These are phyloP conservation scores for Melipona quadrifasciata DNA, from an alignment of 1,140 invertebrate genomes.

Conservation along the genomic window DNA sequence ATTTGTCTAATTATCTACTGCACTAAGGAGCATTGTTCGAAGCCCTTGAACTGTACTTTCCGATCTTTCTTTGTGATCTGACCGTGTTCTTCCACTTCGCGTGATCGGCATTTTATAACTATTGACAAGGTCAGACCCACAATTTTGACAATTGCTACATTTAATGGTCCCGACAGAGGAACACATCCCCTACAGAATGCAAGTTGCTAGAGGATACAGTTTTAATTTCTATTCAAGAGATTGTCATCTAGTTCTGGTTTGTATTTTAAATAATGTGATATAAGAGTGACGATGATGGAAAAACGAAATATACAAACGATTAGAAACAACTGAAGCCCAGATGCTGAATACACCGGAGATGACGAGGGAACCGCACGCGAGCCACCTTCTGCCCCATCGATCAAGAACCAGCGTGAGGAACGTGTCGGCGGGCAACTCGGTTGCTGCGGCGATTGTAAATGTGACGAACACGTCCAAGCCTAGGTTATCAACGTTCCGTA, in stretches of 20 bases:
- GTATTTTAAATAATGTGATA: not conserved
- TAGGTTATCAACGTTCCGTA: slow-evolving; percentile 90
- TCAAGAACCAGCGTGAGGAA: slow-evolving; percentile 90
- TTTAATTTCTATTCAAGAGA: too few species aligned
- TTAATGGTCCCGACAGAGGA: too few species aligned
- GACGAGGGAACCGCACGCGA: slow-evolving; percentile 90
- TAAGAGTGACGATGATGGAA: not conserved
- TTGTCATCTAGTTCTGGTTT: too few species aligned
- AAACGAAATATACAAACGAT: slow-evolving; percentile 80
- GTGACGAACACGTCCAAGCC: slow-evolving; percentile 91
- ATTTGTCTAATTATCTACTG: not conserved
- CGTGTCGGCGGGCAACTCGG: slow-evolving; percentile 91
- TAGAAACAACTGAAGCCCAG: slow-evolving; percentile 86
- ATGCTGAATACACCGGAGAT: slow-evolving; percentile 91
- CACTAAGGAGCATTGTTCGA: too few species aligned
- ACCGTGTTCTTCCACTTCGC: too few species aligned
- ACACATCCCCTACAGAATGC: too few species aligned
- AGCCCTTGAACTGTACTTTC: too few species aligned
- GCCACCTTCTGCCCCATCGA: slow-evolving; percentile 91
- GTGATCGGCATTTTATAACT: too few species aligned
- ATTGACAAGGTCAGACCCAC: too few species aligned
- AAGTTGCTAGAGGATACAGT: too few species aligned
- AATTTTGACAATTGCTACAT: too few species aligned
- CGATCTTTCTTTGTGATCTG: too few species aligned
- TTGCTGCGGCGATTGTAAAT: slow-evolving; percentile 91